Evolutionary conservation across 2,797 vertebrate species (phyloP).

Genomic region (Momotus momota): DNA sequence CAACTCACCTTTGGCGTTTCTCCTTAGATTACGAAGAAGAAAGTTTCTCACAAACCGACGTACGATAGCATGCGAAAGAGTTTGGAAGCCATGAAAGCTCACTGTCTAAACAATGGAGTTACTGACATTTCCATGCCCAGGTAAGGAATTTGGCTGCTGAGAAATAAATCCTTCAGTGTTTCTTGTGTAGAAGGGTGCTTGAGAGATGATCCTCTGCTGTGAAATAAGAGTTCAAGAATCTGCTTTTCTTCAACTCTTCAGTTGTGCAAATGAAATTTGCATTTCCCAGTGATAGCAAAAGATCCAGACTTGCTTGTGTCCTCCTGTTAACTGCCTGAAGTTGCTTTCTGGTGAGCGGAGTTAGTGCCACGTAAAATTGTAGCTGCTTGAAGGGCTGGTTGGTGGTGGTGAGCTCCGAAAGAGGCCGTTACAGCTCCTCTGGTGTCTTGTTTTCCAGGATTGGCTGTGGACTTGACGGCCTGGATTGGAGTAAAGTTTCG

Average conservation of each 20-base stretch:
- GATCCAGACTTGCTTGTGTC: not conserved
- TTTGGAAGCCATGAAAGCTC: conserved; percentile 90
- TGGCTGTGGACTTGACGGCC: conserved; percentile 91
- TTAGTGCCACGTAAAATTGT: not conserved
- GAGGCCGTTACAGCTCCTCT: not conserved
- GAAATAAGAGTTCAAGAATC: not conserved
- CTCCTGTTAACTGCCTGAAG: not conserved
- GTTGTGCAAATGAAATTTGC: not conserved
- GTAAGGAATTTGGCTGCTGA: conserved; percentile 71
- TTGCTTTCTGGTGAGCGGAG: not conserved
- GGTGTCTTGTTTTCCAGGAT: conserved; percentile 82
- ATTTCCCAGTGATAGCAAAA: not conserved
- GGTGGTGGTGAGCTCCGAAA: not conserved
- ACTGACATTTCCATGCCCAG: conserved; percentile 91
- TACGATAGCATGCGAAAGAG: conserved; percentile 85
- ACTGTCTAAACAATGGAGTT: conserved; percentile 85
- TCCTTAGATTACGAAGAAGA: conserved; percentile 91
- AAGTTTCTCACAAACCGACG: conserved; percentile 86
- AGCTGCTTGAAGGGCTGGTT: not conserved
- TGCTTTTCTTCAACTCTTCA: not conserved
- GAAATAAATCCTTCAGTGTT: not conserved
- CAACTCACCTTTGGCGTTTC: not conserved
- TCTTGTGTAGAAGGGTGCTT: rapidly evolving
- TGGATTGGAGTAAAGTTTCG: conserved; percentile 87
- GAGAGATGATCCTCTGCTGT: not conserved